Conservation (phyloP, 2,888 invertebrate species). For the Chloroclysta siterata region DNA sequence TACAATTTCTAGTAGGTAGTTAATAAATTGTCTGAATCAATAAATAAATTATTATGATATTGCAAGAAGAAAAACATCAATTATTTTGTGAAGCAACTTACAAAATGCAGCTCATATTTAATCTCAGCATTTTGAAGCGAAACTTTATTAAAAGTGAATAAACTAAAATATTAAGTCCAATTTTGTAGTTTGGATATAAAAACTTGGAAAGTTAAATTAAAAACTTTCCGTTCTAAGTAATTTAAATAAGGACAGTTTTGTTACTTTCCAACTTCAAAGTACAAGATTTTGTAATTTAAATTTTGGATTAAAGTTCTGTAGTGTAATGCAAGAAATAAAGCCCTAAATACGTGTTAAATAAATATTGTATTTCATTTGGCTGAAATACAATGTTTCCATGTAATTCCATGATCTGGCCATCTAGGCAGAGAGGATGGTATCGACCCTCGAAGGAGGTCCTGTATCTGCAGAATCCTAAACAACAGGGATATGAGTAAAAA, state of each 20-base stretch:
- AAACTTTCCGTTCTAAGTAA: constrained; percentile 47
- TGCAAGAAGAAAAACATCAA: constrained; percentile 14
- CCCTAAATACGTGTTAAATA: too few species aligned
- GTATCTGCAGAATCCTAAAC: too few species aligned
- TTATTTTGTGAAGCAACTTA: constrained; percentile 21
- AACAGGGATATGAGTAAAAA: too few species aligned
- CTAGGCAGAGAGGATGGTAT: too few species aligned
- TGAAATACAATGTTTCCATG: too few species aligned
- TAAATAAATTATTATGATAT: too few species aligned
- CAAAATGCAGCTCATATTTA: constrained; percentile 24
- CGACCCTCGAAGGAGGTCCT: too few species aligned
- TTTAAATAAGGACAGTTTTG: constrained; percentile 43
- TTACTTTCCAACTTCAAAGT: constrained; percentile 44
- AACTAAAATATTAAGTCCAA: constrained; percentile 28
- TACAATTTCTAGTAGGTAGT: too few species aligned
- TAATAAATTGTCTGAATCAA: too few species aligned
- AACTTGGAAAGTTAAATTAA: constrained; percentile 51
- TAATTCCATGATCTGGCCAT: too few species aligned
- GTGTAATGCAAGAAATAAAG: too few species aligned
- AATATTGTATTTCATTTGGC: too few species aligned
- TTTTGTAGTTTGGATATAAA: constrained; percentile 38
- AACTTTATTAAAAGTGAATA: constrained; percentile 30
- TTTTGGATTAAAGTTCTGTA: constrained; percentile 6
- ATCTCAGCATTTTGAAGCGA: constrained; percentile 24
- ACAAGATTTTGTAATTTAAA: constrained; percentile 14